phyloP scores from a whole-genome alignment of 2,888 invertebrate species.

The Cepaea hortensis region DNA sequence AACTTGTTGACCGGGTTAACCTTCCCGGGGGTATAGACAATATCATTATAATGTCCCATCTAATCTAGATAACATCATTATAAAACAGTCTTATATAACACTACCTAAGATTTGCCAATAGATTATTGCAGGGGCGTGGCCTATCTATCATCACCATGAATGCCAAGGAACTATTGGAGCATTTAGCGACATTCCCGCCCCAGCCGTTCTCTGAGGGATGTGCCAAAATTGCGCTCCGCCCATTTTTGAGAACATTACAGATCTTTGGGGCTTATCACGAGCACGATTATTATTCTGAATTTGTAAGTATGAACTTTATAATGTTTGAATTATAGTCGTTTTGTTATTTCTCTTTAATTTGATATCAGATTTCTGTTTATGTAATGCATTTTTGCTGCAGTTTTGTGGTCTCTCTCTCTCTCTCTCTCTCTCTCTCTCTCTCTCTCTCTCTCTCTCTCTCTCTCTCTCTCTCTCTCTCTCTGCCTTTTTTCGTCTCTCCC shows the following conservation, averaged over 20 bases:
- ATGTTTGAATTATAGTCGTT: neutral
- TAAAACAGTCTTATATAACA: too few relatives aligned
- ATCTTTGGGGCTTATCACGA: slow-evolving; percentile 17
- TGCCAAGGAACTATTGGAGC: neutral
- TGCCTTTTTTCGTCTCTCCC: too few relatives aligned
- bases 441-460: neutral
- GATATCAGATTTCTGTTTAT: neutral
- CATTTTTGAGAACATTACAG: neutral
- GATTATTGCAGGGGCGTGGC: too few relatives aligned
- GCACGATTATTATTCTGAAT: neutral
- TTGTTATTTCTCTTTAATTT: neutral
- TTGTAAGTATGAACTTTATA: slow-evolving; percentile 13
- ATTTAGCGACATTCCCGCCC: slow-evolving; percentile 17
- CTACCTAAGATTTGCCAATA: too few relatives aligned
- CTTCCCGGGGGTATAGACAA: too few relatives aligned
- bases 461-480: neutral
- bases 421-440: neutral
- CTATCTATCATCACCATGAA: neutral
- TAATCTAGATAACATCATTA: too few relatives aligned
- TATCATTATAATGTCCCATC: too few relatives aligned
- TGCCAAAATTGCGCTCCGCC: slow-evolving; percentile 7
- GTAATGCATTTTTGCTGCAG: neutral
- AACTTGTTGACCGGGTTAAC: too few relatives aligned
- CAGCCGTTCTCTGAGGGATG: slow-evolving; percentile 10
- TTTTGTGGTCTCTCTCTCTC: neutral